A percentile compares a stretch with the other conserved stretches of the same genome.
phyloP scores from a whole-genome alignment of 2,113 vertebrate genomes.

The Loxodonta africana region DNA sequence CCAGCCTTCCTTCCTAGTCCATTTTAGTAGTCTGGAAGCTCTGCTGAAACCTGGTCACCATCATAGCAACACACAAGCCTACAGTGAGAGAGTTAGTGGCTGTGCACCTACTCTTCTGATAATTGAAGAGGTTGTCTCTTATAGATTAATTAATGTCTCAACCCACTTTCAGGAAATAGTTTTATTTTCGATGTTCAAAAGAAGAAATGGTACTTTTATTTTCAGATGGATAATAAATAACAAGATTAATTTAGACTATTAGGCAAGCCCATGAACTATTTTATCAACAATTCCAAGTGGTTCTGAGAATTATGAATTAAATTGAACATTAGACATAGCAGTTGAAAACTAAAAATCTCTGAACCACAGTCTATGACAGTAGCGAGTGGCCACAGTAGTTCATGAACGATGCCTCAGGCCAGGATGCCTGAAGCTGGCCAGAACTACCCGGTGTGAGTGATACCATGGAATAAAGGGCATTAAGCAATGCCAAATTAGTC shows the following conservation, averaged over 20 bases:
- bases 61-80: too few relatives aligned
- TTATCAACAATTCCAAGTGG: constrained; percentile 44
- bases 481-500: neutral
- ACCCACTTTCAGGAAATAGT: constrained; percentile 3
- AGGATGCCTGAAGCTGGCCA: neutral
- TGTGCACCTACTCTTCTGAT: neutral
- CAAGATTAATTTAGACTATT: constrained; percentile 51
- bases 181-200: constrained; percentile 56
- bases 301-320: constrained; percentile 58
- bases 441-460: neutral
- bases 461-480: neutral
- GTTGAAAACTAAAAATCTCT: constrained; percentile 52
- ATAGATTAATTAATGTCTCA: neutral
- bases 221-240: constrained; percentile 68
- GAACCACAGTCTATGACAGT: neutral
- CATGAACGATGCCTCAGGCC: neutral
- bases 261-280: neutral
- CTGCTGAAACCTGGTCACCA: too few relatives aligned
- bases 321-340: constrained; percentile 54
- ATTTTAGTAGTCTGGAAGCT: too few relatives aligned
- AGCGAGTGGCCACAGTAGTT: neutral
- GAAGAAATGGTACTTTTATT: constrained; percentile 45
- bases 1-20: too few relatives aligned
- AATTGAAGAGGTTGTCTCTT: neutral
- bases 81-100: too few relatives aligned